Evolutionary conservation across 2,888 invertebrate genomes (phyloP), one percentile per base, ranked within the genome.

Genomic region (Hanleya hanleyi): DNA sequence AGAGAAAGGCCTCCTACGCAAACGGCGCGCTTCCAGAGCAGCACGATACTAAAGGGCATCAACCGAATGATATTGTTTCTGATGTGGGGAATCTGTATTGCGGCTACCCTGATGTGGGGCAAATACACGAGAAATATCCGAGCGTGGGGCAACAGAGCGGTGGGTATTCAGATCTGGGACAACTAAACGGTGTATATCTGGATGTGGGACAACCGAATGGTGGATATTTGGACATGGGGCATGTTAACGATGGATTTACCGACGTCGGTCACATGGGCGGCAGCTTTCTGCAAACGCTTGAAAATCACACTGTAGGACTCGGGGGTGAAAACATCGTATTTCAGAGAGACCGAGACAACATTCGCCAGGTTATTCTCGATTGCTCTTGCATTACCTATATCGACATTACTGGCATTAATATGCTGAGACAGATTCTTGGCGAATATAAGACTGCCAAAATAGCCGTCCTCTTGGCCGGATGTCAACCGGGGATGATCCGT

Each of bases 371-470:
- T 51, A 78, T 87, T 35, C 68, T 88, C n/a, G 88, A 88, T 73
- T 87, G 86, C 67, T 83, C 84, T 15, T 73, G 81, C n/a, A 81
- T 87, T 35, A 82, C 83, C 35, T 87, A 87, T 73, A 81, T 87
- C 18, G 88, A 88, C 67, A 74, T 85, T 0, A 82, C 81, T 18
- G 87, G 88, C 0, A 41, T 87, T 6, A 83, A 83, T 37, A 78
- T 83, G 66, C 75, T 88, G 29, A 81, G 81, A 72, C 71, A 77
- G 66, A 75, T 85, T 1, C 71, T 78, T 9, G 75, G 68, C 7
- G 83, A 85, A 37, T 80, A 78, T 12, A 67, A 72, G 3, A 74
- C 75, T 38, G 77, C 75, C 0, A 81, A 78, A 18, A 78, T 86
- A 6, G 67, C 69, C n/a, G 75, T 87, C 7, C 75, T 81, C 35